Conservation (phyloP, 64 coral and sea anemone species). For the Cladopsammia gracilis region DNA sequence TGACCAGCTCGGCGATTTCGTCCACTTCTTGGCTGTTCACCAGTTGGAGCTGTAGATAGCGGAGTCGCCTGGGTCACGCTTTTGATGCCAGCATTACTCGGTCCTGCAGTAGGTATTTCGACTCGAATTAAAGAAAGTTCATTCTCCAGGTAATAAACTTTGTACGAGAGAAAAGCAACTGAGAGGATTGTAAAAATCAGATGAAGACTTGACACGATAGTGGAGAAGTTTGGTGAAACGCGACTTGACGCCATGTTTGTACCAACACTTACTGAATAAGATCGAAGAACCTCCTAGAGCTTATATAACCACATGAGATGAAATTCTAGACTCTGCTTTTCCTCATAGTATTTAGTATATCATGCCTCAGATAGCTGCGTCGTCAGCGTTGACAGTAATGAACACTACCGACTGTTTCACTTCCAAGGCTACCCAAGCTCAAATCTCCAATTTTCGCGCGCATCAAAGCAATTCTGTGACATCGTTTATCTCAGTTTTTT, state of each 20-base stretch:
- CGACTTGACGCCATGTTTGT: neutral
- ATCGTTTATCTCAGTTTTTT: too few relatives aligned
- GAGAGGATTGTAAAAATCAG: neutral
- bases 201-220: neutral
- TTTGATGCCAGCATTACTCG: too few relatives aligned
- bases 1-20: neutral
- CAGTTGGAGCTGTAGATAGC: neutral
- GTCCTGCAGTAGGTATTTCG: neutral
- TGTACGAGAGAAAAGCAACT: conserved; percentile 2
- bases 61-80: neutral
- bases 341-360: neutral
- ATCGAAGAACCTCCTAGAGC: too few relatives aligned
- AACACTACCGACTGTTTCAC: too few relatives aligned
- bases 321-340: neutral
- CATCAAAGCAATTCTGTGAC: too few relatives aligned
- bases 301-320: neutral
- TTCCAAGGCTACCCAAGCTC: too few relatives aligned
- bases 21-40: neutral
- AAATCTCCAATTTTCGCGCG: too few relatives aligned
- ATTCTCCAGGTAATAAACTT: conserved; percentile 5
- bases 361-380: too few relatives aligned
- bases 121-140: neutral
- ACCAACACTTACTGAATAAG: neutral
- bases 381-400: too few relatives aligned
- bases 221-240: neutral